Percentiles rank a stretch among this genome's conserved stretches.
phyloP scores from a whole-genome alignment of 2,797 vertebrate species.

The Enteromius mattozi region DNA sequence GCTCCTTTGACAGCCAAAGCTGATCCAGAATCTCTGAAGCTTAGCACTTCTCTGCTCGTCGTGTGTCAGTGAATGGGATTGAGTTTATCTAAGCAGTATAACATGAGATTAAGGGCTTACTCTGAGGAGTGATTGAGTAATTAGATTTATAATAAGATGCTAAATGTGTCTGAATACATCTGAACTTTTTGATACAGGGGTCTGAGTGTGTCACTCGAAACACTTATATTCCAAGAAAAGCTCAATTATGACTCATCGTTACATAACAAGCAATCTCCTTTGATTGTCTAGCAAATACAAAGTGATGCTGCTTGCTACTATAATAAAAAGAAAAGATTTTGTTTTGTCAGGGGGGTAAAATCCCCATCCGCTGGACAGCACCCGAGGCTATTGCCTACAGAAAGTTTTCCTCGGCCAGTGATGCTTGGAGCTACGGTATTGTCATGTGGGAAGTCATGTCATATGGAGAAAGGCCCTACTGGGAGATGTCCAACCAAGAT shows the following conservation, averaged over 20 bases:
- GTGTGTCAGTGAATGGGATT: not conserved
- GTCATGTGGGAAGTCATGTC: conserved; percentile 99
- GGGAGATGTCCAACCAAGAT: conserved; percentile 99
- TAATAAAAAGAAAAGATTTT: conserved; percentile 42
- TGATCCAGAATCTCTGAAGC: not conserved
- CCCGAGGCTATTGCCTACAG: conserved; percentile 96
- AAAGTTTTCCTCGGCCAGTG: conserved; percentile 95
- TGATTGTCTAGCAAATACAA: not conserved
- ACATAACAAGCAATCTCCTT: not conserved
- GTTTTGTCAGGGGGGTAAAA: conserved; percentile 90
- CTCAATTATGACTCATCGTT: not conserved
- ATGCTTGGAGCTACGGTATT: conserved; percentile 95
- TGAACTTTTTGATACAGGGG: conserved; percentile 17
- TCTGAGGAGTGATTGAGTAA: conserved; percentile 37
- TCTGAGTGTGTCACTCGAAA: not conserved
- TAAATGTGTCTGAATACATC: conserved; percentile 26
- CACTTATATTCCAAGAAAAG: not conserved
- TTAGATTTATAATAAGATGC: conserved; percentile 38
- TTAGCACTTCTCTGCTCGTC: not conserved
- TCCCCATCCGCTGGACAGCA: conserved; percentile 97
- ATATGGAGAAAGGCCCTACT: conserved; percentile 96
- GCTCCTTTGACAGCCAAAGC: conserved; percentile 10
- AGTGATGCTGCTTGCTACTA: not conserved
- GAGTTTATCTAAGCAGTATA: conserved; percentile 15
- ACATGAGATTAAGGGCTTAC: conserved; percentile 34